phyloP scores from a whole-genome alignment of 2,113 vertebrate species.

The Pipa parva region DNA sequence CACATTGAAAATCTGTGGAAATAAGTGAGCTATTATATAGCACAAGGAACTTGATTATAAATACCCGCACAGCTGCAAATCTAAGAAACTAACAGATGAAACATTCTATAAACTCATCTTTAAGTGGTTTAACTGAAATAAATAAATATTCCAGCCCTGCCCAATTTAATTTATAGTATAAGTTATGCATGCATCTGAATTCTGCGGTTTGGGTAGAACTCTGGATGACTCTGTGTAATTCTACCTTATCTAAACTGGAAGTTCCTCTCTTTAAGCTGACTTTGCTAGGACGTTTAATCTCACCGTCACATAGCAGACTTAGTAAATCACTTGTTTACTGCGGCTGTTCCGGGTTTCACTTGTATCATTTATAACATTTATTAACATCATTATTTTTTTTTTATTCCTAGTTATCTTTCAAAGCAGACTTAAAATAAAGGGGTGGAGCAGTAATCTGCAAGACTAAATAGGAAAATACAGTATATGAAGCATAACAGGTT shows the following conservation, averaged over 20 bases:
- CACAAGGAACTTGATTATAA: neutral
- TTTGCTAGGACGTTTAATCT: neutral
- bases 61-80: neutral
- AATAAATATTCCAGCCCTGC: neutral
- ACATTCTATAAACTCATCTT: neutral
- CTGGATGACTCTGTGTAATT: conserved; percentile 7
- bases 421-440: no score
- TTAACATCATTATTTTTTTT: no score
- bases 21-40: neutral
- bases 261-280: neutral
- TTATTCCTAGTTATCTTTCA: no score
- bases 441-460: no score
- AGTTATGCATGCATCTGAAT: neutral
- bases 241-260: conserved; percentile 16
- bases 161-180: neutral
- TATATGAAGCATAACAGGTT: no score
- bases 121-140: neutral
- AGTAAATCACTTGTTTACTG: neutral
- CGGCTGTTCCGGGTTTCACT: no score
- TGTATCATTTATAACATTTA: no score
- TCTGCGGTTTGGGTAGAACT: conserved; percentile 1
- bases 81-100: neutral
- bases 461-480: no score
- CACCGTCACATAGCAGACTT: neutral
- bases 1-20: neutral